These are phyloP conservation scores for Stegodyphus mimosarum DNA, from an alignment of 1,140 invertebrate species.

Conservation along the genomic window DNA sequence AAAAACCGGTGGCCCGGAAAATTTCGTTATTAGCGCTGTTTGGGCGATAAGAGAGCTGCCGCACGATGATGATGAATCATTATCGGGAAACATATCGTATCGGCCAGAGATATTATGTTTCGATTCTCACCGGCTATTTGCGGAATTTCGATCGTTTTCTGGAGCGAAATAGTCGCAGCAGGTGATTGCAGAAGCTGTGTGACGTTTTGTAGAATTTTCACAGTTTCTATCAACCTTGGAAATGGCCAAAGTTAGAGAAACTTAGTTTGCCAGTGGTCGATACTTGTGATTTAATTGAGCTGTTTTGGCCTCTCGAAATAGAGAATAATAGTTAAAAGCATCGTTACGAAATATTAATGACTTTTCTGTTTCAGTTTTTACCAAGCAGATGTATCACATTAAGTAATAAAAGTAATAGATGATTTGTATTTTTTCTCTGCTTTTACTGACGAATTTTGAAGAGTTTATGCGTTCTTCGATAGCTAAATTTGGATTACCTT, in stretches of 20 bases:
- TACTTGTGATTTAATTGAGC: not conserved
- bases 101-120: slow-evolving; percentile 46
- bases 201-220: not conserved
- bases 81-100: slow-evolving; percentile 41
- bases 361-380: too few relatives aligned
- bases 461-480: too few relatives aligned
- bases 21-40: slow-evolving; percentile 31
- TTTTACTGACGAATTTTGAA: too few relatives aligned
- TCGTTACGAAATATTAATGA: slow-evolving; percentile 1
- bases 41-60: slow-evolving; percentile 39
- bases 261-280: not conserved
- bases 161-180: slow-evolving; percentile 2
- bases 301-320: not conserved
- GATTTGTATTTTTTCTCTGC: too few relatives aligned
- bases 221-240: slow-evolving; percentile 8
- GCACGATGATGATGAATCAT: slow-evolving; percentile 47
- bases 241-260: slow-evolving; percentile 16
- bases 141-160: slow-evolving; percentile 31
- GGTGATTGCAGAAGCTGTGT: slow-evolving; percentile 15
- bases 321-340: not conserved
- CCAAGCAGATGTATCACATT: too few relatives aligned
- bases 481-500: too few relatives aligned
- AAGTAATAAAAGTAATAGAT: too few relatives aligned
- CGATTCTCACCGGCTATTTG: slow-evolving; percentile 47
- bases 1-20: slow-evolving; percentile 29